phyloP scores from a whole-genome alignment of 2,797 vertebrate species.

The Coreius guichenoti region DNA sequence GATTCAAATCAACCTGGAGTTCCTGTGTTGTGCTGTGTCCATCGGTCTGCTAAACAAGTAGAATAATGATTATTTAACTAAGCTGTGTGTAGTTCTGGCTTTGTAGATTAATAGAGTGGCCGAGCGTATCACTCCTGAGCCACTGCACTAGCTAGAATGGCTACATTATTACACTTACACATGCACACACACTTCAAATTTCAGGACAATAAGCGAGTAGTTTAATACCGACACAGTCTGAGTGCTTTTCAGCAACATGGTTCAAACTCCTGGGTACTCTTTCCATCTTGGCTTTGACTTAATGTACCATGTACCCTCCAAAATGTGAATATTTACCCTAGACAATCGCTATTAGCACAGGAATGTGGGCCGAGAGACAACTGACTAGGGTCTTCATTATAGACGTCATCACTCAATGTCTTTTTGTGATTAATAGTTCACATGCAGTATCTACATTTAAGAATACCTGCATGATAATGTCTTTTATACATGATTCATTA shows the following conservation, averaged over 20 bases:
- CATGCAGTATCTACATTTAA: constrained; percentile 72
- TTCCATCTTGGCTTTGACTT: constrained; percentile 27
- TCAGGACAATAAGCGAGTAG: not conserved
- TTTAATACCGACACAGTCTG: not conserved
- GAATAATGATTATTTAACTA: constrained; percentile 43
- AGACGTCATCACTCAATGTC: constrained; percentile 67
- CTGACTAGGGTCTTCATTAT: constrained; percentile 60
- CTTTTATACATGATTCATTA: constrained; percentile 82
- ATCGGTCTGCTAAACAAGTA: constrained; percentile 43
- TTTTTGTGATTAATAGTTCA: constrained; percentile 62
- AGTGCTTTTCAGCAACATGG: constrained; percentile 22
- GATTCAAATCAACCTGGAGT: constrained; percentile 16
- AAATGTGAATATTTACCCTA: constrained; percentile 65
- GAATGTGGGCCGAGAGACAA: constrained; percentile 35
- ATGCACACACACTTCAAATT: constrained; percentile 15
- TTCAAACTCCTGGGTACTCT: constrained; percentile 6
- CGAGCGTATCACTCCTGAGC: constrained; percentile 3
- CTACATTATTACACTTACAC: constrained; percentile 25
- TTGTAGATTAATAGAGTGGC: constrained; percentile 42
- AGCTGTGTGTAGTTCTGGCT: constrained; percentile 35
- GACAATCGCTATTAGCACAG: constrained; percentile 80
- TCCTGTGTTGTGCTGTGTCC: constrained; percentile 47
- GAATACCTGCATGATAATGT: constrained; percentile 76
- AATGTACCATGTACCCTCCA: constrained; percentile 36
- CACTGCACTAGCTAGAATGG: constrained; percentile 2